Conservation (phyloP, 2,113 vertebrate species). For the Zapus hudsonius region DNA sequence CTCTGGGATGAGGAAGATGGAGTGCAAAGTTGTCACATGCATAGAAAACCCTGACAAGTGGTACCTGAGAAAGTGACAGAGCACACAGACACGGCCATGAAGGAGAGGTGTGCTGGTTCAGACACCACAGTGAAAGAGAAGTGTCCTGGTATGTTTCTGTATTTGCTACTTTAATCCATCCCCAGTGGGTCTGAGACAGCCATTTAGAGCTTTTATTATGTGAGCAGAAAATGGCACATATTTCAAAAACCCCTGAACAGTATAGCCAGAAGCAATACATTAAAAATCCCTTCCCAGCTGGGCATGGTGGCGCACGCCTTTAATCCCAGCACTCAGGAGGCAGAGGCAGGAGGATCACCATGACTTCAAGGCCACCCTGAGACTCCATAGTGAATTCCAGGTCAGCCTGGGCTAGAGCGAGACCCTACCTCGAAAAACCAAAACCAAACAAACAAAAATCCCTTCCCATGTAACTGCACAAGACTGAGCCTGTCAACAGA, state of each 20-base stretch:
- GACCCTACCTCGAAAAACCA: too few relatives aligned
- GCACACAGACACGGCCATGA: too few relatives aligned
- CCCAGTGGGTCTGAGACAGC: neutral
- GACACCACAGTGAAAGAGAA: neutral
- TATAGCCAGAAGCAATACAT: neutral
- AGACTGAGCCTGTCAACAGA: too few relatives aligned
- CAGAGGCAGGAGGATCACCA: too few relatives aligned
- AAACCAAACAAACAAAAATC: too few relatives aligned
- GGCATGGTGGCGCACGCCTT: too few relatives aligned
- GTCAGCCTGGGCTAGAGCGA: too few relatives aligned
- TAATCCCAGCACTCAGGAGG: too few relatives aligned
- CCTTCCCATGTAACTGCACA: too few relatives aligned
- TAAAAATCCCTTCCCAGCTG: neutral
- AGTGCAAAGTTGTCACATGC: neutral
- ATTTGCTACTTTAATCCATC: neutral
- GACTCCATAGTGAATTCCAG: too few relatives aligned
- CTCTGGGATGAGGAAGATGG: neutral
- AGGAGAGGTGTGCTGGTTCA: neutral
- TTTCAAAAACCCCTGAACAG: conserved; percentile 6
- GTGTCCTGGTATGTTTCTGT: neutral
- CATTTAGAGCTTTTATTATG: neutral
- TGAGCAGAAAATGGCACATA: neutral
- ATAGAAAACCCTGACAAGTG: neutral
- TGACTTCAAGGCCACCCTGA: too few relatives aligned
- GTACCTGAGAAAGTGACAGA: neutral